A percentile compares a stretch with the other conserved stretches of the same genome.
phyloP scores from a whole-genome alignment of 1,140 invertebrate species.

The Trichonephila inaurata region DNA sequence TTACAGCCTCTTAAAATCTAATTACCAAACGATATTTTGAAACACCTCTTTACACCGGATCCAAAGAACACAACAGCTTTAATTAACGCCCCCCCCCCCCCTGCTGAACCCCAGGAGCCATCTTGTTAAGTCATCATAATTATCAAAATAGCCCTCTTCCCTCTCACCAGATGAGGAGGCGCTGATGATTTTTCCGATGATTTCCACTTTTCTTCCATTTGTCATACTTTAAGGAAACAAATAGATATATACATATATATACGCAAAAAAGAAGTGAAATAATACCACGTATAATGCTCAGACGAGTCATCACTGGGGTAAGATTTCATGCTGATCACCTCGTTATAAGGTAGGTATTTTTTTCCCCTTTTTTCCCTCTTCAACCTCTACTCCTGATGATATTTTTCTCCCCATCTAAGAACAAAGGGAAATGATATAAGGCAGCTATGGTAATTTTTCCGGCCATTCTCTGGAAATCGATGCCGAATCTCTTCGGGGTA shows the following conservation, averaged over 20 bases:
- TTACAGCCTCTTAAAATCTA: not conserved
- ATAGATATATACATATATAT: constrained; percentile 62
- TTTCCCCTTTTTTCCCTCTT: not conserved
- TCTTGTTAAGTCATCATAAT: constrained; percentile 56
- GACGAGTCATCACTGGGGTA: constrained; percentile 65
- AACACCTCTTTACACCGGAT: not conserved
- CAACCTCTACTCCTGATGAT: constrained; percentile 53
- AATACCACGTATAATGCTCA: constrained; percentile 40
- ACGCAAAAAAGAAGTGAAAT: constrained; percentile 47
- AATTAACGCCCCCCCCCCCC: constrained; percentile 23
- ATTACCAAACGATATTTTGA: not conserved
- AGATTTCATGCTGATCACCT: constrained; percentile 73
- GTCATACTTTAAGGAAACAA: constrained; percentile 70
- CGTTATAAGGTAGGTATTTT: constrained; percentile 62
- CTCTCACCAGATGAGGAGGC: not conserved
- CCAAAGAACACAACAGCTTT: not conserved
- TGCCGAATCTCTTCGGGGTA: constrained; percentile 46
- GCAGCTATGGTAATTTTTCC: constrained; percentile 72
- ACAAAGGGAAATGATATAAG: constrained; percentile 74
- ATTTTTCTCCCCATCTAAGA: constrained; percentile 66
- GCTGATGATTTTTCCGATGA: constrained; percentile 69
- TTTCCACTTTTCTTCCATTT: constrained; percentile 50
- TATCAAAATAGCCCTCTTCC: constrained; percentile 52
- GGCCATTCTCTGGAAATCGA: constrained; percentile 45
- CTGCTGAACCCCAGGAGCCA: not conserved